These are phyloP conservation scores for Fistularia tabacaria DNA, from an alignment of 2,797 vertebrate genomes.

Conservation along the genomic window DNA sequence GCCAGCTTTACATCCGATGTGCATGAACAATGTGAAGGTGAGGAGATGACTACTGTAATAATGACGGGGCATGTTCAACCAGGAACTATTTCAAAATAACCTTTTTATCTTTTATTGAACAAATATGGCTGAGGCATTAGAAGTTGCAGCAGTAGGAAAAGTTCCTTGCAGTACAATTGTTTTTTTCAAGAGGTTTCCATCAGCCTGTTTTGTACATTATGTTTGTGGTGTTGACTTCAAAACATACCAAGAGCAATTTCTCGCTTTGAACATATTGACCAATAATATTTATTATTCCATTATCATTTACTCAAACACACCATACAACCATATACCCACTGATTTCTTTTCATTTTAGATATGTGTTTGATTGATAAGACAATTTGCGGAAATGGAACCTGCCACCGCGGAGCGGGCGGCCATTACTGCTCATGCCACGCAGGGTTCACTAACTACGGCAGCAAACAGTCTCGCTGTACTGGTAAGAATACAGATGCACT, in stretches of 20 bases:
- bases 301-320: not conserved
- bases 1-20: slow-evolving; percentile 8
- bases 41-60: not conserved
- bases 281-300: slow-evolving; percentile 16
- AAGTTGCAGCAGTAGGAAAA: too few species aligned
- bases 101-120: too few species aligned
- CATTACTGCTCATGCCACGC: slow-evolving; percentile 54
- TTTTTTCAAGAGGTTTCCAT: not conserved
- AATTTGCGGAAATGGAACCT: slow-evolving; percentile 67
- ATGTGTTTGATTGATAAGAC: slow-evolving; percentile 48
- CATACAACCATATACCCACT: slow-evolving; percentile 14
- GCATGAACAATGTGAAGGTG: slow-evolving; percentile 58
- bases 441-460: slow-evolving; percentile 66
- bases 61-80: too few species aligned
- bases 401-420: slow-evolving; percentile 24
- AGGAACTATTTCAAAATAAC: too few species aligned
- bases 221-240: too few species aligned
- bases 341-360: slow-evolving; percentile 48
- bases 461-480: slow-evolving; percentile 39
- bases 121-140: too few species aligned
- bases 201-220: not conserved
- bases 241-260: too few species aligned
- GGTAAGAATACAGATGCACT: slow-evolving; percentile 39
- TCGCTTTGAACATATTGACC: not conserved
- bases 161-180: too few species aligned